phyloP scores from a whole-genome alignment of 2,888 invertebrate species.

The Campaea margaritaria region DNA sequence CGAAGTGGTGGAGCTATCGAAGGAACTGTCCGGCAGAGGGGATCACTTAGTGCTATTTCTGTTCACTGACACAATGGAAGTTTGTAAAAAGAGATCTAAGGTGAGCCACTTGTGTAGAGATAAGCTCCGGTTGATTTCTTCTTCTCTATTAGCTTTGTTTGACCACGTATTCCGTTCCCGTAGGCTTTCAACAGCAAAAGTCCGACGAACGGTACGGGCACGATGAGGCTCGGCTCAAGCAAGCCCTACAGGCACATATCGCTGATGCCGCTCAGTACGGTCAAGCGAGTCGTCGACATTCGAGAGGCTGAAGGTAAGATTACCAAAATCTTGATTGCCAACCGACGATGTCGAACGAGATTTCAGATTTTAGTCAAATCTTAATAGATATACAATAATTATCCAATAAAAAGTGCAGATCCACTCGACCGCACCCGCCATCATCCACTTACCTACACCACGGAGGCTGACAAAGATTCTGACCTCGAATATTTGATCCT shows the following conservation, averaged over 20 bases:
- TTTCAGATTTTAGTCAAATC: too few relatives aligned
- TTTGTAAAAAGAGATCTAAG: conserved; percentile 94
- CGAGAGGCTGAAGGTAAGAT: conserved; percentile 91
- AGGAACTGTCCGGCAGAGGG: conserved; percentile 93
- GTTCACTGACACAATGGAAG: conserved; percentile 97
- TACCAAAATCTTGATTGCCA: background rate
- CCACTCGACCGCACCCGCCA: too few relatives aligned
- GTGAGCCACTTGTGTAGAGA: conserved; percentile 57
- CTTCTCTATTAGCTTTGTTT: background rate
- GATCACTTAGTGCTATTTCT: conserved; percentile 95
- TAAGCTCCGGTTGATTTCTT: too few relatives aligned
- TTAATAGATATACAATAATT: too few relatives aligned
- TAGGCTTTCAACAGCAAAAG: conserved; percentile 84
- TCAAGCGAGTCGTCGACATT: conserved; percentile 96
- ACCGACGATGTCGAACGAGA: background rate
- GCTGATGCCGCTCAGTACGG: conserved; percentile 94
- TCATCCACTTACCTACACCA: too few relatives aligned
- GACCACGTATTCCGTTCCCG: background rate
- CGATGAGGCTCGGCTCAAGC: conserved; percentile 86
- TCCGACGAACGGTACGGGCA: conserved; percentile 86
- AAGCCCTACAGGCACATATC: conserved; percentile 97
- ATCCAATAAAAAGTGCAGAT: too few relatives aligned
- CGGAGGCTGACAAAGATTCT: too few relatives aligned
- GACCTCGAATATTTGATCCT: too few relatives aligned
- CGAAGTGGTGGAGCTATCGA: conserved; percentile 94